These are phyloP conservation scores for Biston stratarius DNA, from an alignment of 2,888 invertebrate species.

Conservation along the genomic window DNA sequence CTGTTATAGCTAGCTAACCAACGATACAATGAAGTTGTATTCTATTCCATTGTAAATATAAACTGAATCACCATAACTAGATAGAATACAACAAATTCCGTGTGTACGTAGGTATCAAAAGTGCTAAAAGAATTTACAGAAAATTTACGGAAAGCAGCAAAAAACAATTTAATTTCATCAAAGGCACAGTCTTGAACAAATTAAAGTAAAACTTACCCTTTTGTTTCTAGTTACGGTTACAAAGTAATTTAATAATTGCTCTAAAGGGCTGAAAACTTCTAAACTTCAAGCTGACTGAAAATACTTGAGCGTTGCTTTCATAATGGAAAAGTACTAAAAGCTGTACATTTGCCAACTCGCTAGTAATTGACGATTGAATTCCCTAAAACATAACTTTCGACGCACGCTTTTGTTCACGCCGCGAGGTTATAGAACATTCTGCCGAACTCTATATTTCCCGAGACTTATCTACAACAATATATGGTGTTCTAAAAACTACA, in stretches of 20 bases:
- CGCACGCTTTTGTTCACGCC: no score
- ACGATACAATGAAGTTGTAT: no score
- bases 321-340: not conserved
- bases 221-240: constrained; percentile 30
- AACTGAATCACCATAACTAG: not conserved
- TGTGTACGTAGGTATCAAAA: not conserved
- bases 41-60: no score
- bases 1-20: no score
- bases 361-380: not conserved
- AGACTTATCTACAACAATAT: no score
- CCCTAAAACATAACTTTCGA: no score
- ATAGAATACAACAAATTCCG: not conserved
- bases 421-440: no score
- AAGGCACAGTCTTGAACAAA: constrained; percentile 21
- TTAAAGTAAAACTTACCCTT: constrained; percentile 25
- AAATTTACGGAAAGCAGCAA: constrained; percentile 9
- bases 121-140: constrained; percentile 15
- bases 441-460: no score
- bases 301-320: constrained; percentile 1
- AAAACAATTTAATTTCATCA: constrained; percentile 27
- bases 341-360: not conserved
- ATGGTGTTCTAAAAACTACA: no score
- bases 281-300: constrained; percentile 9
- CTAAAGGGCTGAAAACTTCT: constrained; percentile 17
- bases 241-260: constrained; percentile 27